These are phyloP conservation scores for Taxidea taxus DNA, from an alignment of 2,113 vertebrate genomes.

Conservation along the genomic window DNA sequence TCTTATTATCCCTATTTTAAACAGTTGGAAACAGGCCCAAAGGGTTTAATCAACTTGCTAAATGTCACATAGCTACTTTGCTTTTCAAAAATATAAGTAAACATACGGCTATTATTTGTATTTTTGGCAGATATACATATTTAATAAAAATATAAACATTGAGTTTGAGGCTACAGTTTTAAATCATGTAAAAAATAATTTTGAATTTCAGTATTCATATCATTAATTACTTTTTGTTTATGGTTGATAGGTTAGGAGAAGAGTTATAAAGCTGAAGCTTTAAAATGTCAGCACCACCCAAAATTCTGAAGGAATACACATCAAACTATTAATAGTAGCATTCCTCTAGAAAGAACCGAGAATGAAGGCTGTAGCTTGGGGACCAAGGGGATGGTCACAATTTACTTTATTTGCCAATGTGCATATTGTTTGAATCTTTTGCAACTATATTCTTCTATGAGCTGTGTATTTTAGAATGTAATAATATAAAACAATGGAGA, in stretches of 20 bases:
- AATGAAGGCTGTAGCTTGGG: neutral
- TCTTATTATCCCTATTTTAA: neutral
- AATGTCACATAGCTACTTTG: neutral
- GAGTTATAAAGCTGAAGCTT: neutral
- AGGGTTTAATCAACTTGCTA: neutral
- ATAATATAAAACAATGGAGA: neutral
- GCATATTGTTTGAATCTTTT: neutral
- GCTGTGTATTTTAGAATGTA: neutral
- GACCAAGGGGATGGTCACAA: neutral
- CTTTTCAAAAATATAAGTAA: neutral
- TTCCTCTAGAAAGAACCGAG: neutral
- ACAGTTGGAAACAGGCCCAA: neutral
- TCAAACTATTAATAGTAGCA: too few relatives aligned
- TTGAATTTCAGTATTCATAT: neutral
- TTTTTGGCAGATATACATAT: neutral
- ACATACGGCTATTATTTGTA: neutral
- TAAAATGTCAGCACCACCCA: neutral
- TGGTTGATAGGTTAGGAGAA: neutral
- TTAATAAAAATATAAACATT: neutral
- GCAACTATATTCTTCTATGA: neutral
- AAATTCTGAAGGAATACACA: neutral
- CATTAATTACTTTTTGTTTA: neutral
- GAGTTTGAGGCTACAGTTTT: neutral
- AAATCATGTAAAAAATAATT: neutral
- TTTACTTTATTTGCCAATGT: neutral